Base-by-base conservation (phyloP, 2,113 vertebrate species). In the Rostratula benghalensis region DNA sequence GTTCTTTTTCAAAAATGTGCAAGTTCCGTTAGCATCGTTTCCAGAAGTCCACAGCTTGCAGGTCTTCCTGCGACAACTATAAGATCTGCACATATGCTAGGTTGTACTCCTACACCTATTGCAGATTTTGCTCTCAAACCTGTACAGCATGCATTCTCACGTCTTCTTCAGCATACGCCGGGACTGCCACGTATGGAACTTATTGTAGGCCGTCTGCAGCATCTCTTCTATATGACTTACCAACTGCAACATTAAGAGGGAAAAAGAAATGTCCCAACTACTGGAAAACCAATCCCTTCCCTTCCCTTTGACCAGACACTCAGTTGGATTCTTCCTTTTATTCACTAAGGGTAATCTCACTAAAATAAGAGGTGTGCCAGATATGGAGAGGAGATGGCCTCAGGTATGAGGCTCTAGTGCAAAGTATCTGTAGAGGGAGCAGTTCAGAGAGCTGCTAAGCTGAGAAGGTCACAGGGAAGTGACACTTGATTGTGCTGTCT, bases 201-300 rank as follows among this genome's bases (percentile, higher is more conserved):
- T 99, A 97, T 98, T 99, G 97, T 99, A 99, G 71, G 99, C 99
- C 1, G 98, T 98, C 98, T 99, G 99, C 56, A 99, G 92, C 99
- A 99, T 99, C 96, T 99, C 99, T 97, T 99, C 99, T 98, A 99
- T 98, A 97, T 99, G 99, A 90, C 98, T 98, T 48, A 99, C 97
- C 95, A 99, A 97, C 99, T 99, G 98, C 73, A 96, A 98, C 57
- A 85, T 93, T 51, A 96, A 87, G 37, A 82, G 33, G 35, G 16
- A 1, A 56, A 65, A 70, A 83, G 82, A 45, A 39, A 39, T 39
- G 57, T 73, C 39, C 33, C 51, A 86, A 60, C 45, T 73, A 76
- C 14, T 31, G n/a, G 51, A 73, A 90, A 90, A 76, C 18, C 67
- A 13, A 37, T 60, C 15, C 37, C 37, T 23, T 86, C 17, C 67